Conservation (phyloP, 2,888 invertebrate genomes). For the Eupithecia subumbrata region DNA sequence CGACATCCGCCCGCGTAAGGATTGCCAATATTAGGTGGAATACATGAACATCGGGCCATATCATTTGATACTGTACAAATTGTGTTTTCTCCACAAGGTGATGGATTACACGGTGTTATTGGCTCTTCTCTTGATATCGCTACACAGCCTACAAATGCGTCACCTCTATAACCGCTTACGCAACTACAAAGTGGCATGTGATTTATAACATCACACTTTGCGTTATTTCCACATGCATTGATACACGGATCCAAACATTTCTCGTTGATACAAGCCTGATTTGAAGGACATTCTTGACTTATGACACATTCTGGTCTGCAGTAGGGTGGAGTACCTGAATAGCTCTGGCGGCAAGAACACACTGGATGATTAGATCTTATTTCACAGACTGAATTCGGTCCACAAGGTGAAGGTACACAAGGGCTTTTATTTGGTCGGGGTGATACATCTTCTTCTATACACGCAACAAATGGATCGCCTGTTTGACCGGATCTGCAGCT, state of each 20-base stretch:
- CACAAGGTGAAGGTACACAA: constrained; percentile 89
- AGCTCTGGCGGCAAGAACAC: constrained; percentile 91
- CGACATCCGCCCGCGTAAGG: constrained; percentile 93
- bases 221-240: constrained; percentile 90
- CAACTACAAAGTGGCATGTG: constrained; percentile 93
- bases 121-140: constrained; percentile 75
- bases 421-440: constrained; percentile 80
- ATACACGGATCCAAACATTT: constrained; percentile 93
- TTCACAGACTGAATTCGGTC: constrained; percentile 93
- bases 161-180: constrained; percentile 89
- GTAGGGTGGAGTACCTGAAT: constrained; percentile 91
- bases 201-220: constrained; percentile 90
- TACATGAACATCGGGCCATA: constrained; percentile 90
- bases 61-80: constrained; percentile 89
- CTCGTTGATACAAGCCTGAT: constrained; percentile 91
- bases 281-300: constrained; percentile 91
- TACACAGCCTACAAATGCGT: constrained; percentile 92
- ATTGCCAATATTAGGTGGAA: constrained; percentile 94
- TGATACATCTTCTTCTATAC: constrained; percentile 73
- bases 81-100: constrained; percentile 94
- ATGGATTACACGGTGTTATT: constrained; percentile 88
- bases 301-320: constrained; percentile 93
- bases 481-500: constrained; percentile 89
- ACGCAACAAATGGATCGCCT: constrained; percentile 92
- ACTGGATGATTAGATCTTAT: constrained; percentile 90